Conservation (phyloP, 2,113 vertebrate species). For the Proteles cristata region DNA sequence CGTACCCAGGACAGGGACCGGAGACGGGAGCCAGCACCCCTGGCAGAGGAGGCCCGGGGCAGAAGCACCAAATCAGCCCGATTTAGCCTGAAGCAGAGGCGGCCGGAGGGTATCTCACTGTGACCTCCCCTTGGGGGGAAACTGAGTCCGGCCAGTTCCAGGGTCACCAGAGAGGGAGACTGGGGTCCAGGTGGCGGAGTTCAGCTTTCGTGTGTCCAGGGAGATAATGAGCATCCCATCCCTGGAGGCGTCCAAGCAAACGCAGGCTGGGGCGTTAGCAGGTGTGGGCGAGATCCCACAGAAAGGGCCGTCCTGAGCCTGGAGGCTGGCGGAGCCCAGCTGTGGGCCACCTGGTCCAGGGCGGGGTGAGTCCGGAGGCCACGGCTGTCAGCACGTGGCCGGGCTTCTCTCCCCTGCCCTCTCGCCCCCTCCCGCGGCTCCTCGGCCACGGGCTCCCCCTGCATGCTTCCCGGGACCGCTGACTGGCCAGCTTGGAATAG, state of each 20-base stretch:
- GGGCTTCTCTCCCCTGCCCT: background rate
- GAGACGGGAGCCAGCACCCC: background rate
- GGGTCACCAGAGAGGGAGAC: background rate
- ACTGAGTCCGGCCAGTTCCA: background rate
- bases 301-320: background rate
- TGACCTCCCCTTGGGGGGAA: background rate
- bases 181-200: background rate
- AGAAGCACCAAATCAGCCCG: background rate
- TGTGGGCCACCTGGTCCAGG: background rate
- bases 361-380: background rate
- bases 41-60: accelerated
- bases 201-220: too few relatives aligned
- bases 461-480: background rate
- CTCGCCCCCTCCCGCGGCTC: too few relatives aligned
- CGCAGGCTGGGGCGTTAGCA: accelerated
- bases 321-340: too few relatives aligned
- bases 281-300: background rate
- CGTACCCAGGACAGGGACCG: too few relatives aligned
- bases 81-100: background rate
- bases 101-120: accelerated
- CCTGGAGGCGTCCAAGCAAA: background rate
- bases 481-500: background rate
- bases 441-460: too few relatives aligned
- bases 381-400: background rate
- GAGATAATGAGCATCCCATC: background rate